Evolutionary conservation across 1,140 invertebrate species (phyloP).

Genomic region (Philopotamus ludificatus): DNA sequence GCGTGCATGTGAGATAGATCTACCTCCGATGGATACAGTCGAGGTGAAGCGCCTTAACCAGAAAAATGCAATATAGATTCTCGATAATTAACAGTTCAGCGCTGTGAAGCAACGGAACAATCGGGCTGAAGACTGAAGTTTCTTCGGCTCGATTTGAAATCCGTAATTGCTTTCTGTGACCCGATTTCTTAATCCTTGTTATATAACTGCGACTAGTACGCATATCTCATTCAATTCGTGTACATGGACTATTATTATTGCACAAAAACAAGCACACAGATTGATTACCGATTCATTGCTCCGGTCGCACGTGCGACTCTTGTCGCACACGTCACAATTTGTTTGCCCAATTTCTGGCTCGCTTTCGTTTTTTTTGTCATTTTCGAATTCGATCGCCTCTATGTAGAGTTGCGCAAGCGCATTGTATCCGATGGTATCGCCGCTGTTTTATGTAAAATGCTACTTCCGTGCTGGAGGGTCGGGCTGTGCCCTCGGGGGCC

Average conservation of each 20-base stretch:
- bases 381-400: conserved; percentile 23
- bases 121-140: too few species aligned
- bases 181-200: not conserved
- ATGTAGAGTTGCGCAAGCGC: conserved; percentile 13
- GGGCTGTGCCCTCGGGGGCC: conserved; percentile 6
- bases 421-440: conserved; percentile 16
- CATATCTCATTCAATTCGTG: not conserved
- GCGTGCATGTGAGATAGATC: too few species aligned
- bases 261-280: not conserved
- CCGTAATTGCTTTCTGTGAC: not conserved
- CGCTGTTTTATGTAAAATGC: not conserved
- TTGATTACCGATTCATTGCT: not conserved
- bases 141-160: not conserved
- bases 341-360: conserved; percentile 27
- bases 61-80: too few species aligned
- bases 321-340: not conserved
- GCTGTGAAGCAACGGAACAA: too few species aligned
- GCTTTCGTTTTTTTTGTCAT: conserved; percentile 31
- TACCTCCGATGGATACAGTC: too few species aligned
- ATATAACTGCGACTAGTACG: not conserved
- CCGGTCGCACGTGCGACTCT: not conserved
- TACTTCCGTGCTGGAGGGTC: conserved; percentile 2
- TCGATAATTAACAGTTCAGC: too few species aligned
- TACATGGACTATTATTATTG: not conserved
- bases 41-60: too few species aligned